Evolutionary conservation across 1,140 invertebrate species (phyloP), one percentile per base, ranked within the genome.

Genomic region (Xylocopa sonorina): DNA sequence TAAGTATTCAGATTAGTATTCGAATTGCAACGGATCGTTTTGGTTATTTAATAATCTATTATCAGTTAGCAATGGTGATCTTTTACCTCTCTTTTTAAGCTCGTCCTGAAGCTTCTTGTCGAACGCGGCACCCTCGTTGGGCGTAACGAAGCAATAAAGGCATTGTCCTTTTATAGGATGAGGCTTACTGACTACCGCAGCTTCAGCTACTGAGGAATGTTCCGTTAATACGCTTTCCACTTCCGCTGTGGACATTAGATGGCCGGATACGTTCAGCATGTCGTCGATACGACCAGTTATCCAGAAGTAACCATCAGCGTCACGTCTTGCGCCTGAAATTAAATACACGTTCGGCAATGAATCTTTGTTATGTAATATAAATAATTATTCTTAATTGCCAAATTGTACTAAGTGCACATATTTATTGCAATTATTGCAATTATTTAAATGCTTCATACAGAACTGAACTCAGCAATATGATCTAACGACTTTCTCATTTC

Each of bases 241-340:
- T 94, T 99, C 98, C 0, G 99, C 97, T 0, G 99, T 99, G 71
- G 98, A 99, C 94, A 99, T 96, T 27, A 99, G 93, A 93, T 99
- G 99, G 0, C 99, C 99, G 2, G 98, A 99, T 1, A 99, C 98
- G 92, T 99, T 99, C 64, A 99, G 93, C 97, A 99, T 98, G 89
- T 99, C 99, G 92, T 99, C 99, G 21, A 99, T 97, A 64, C 99
- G 95, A 0, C 99, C 99, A 2, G 98, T 99, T 29, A 99, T 96
- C 98, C 98, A 99, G 24, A 99, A 93, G 91, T 99, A 99, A 3
- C 98, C 98, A 92, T 99, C 98, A 18, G 95, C 94, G 91, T 99
- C 99, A 74, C 98, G 93, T 87, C 95, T 95, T 0, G 97, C 98
- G 68, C 98, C 98, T 97, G 80, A 92, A 91, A 88, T 72, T 29